Evolutionary conservation across 2,113 vertebrate genomes (phyloP), one percentile per base, ranked within the genome.

Genomic region (Todiramphus chloris): DNA sequence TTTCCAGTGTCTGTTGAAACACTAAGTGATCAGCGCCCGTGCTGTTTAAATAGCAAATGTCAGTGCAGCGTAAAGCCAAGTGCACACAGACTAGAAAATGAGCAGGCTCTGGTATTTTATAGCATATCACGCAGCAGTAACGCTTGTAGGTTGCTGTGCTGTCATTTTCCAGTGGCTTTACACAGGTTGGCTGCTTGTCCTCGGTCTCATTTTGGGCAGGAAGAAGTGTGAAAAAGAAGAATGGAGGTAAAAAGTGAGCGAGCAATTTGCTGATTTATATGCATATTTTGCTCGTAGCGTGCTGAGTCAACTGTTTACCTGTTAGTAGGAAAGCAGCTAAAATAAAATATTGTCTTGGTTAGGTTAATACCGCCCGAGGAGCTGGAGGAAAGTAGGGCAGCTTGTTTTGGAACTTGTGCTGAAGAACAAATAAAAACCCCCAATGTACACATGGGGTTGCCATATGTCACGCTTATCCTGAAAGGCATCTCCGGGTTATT

Each of bases 331-430:
- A 87, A 74, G 83, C 10, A 0, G 77, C 83, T 91, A 21, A 95
- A 94, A 50, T 75, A 78, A 84, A 87, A 73, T 68, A 62, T 28
- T 48, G 53, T 83, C 70, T 83, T 58, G 60, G 28, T 63, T 72
- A 63, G 67, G 55, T 70, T 87, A 89, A 35, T 60, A 50, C 81
- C 30, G 3, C 5, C 3, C 81, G 72, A 77, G 75, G 84, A 88
- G 62, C 80, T 50, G 62, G 64, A 86, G 83, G 88, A 76, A 96
- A 96, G 83, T 28, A 92, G 94, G 48, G 73, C 91, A 83, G 96
- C 96, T 96, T 93, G 91, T 89, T 97, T 87, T 91, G 96, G 94
- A 96, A 84, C 94, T 86, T 77, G 80, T 89, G 81, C 79, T 33
- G 89, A 44, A 89, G 91, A 93, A 7, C 87, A 97, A 97, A 96